Base-by-base conservation (phyloP, 2,888 invertebrate species). In the Cryptophagus acutangulus region DNA sequence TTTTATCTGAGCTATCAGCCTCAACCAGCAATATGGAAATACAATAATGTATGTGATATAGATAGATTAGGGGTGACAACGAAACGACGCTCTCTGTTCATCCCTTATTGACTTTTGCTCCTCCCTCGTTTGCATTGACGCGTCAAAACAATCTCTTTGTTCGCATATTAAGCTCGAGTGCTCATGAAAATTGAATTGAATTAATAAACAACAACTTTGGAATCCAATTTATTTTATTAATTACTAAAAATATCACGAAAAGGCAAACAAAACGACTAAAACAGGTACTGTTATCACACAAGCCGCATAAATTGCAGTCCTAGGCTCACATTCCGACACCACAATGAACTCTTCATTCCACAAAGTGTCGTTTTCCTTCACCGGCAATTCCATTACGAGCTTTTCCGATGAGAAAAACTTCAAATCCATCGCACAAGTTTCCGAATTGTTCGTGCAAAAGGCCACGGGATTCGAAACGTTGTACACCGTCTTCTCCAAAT, bases 271-370 rank as follows among this genome's bases (percentile, higher is more conserved):
- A 40, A 86, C 63, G 39, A 87, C 81, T 10, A 84, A 67, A 31
- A 85, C 61, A 0, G 86, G 86, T n/a, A 85, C 83, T 2, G 80
- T 73, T 26, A 86, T 67, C 9, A 82, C 79, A 59, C 84, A 85
- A 29, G 76, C 61, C 17, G 82, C 65, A 62, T 87, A 87, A 8
- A 87, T 58, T 0, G 79, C 73, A 0, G 84, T 84, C 45, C 87
- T 71, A 0, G 87, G 86, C 57, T 84, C 82, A 54, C 86, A 87
- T 49, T 81, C 81, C 0, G 84, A 82, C 15, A 82, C 74, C 2
- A 83, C 82, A 8, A 85, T 75, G 58, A 79, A 85, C 48, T 84
- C 82, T 49, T 84, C 79, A 65, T 84, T 84, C 81, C 82, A 83
- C 1, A 81, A 67, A 0, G 80, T 78, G 40, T 81, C 81, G 61